Evolutionary conservation across 92 coral and sea anemone genomes (phyloP), one percentile per base, ranked within the genome.

Genomic region (Heliopora coerulea): DNA sequence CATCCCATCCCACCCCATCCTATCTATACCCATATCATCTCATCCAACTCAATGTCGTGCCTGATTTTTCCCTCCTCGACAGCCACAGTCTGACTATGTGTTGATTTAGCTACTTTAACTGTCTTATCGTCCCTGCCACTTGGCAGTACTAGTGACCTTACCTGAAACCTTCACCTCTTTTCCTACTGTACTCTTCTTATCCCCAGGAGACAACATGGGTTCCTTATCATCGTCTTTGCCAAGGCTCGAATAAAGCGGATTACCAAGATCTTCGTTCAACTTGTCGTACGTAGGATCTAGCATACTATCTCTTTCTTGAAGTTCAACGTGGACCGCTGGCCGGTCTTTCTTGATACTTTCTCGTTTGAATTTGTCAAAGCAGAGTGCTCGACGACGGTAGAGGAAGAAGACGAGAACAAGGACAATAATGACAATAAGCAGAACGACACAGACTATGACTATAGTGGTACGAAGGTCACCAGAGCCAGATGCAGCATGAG

Each of bases 361-460:
- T 1, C 48, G 58, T 52, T 70, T 70, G 31, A 32, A 15, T 34
- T 54, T 70, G 8, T 39, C 63, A 34, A 70, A 70, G 26, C 77
- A 70, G 14, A 70, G 31, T 0, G 21, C 31, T 20, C 63, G 61
- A 8, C 77, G 63, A 19, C 77, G 63, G 42, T 70, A 70, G 13
- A 70, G 31, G 30, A 70, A 85, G 73, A 91, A 95, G 50, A 86
- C 33, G 54, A 88, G 74, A n/a, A 86, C 66, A 8, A 52, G 54
- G 26, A 95, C 49, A 0, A 81, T 44, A 19, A 95, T 0, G 29
- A 90, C 56, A 49, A 90, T 62, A 5, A 83, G 75, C 21, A 95
- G 32, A 8, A 82, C 73, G 0, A 88, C 96, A 65, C 91, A 90
- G n/a, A 90, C 82, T 30, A 95, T 86, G 23, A 91, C 35, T 27